Evolutionary conservation across 2,113 vertebrate genomes (phyloP), one percentile per base, ranked within the genome.

Genomic region (Podocnemis expansa): DNA sequence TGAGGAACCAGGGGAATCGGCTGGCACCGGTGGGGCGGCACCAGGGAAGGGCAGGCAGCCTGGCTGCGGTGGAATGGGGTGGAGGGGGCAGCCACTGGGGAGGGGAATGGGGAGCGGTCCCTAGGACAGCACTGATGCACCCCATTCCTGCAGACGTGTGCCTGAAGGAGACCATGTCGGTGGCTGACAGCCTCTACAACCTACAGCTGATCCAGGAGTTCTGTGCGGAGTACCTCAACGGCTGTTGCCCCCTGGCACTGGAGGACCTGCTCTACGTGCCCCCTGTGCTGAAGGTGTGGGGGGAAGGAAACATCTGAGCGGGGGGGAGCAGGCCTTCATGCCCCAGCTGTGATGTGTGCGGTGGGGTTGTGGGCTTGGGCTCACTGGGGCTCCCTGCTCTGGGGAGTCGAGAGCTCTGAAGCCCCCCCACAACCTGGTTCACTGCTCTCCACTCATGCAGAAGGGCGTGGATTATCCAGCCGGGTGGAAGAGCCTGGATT

Each of bases 141-240:
- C 11, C 10, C 55, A 24, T 84, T 10, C 63, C 78, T 5, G 5
- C 97, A 99, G 99, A 99, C 67, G 98, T 99, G 79, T 99, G 99
- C 94, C 97, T 99, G 98, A 99, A 99, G 98, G 99, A 99, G 87
- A 97, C 98, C 87, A 99, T 99, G 98, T 98, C 99, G 1, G 97
- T 98, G 92, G 97, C 98, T 5, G 99, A 99, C 97, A 98, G 98
- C 96, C 96, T 99, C 31, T 99, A 99, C 96, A 99, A 99, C 97
- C 97, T 99, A 52, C 99, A 99, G 96, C 98, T 99, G 63, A 98
- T 99, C 84, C 98, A 97, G 38, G 99, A 99, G 52, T 99, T 99
- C 97, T 99, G 98, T 60, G 98, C 98, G 80, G 98, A 98, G 85
- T 98, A 98, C 96, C 96, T 99, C 67, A 98, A 98, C 75, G 97